These are phyloP conservation scores for Noctuana brunneofusca DNA, from an alignment of 2,888 invertebrate species.

Conservation along the genomic window DNA sequence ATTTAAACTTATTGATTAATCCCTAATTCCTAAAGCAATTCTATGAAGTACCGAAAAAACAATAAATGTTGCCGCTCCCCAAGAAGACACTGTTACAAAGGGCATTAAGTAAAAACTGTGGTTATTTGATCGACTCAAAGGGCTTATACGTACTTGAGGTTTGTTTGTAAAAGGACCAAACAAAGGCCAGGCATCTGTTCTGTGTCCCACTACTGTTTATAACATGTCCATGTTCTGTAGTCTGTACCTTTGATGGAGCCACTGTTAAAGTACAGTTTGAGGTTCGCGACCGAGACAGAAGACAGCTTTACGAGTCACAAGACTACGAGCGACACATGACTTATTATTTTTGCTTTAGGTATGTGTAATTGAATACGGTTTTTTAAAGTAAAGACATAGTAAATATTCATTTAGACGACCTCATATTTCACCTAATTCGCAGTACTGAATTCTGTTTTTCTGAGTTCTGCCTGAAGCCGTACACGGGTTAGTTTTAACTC, in stretches of 20 bases:
- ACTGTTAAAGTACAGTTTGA: background rate
- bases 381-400: too few species aligned
- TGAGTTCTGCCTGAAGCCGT: too few species aligned
- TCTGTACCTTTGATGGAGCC: constrained; percentile 48
- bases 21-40: too few species aligned
- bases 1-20: too few species aligned
- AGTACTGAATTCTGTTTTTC: too few species aligned
- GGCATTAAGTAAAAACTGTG: constrained; percentile 11
- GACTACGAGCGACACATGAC: background rate
- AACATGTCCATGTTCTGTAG: constrained; percentile 53
- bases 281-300: background rate
- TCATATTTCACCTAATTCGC: too few species aligned
- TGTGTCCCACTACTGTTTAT: constrained; percentile 74
- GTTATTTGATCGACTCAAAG: constrained; percentile 45
- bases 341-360: too few species aligned
- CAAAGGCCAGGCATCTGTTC: constrained; percentile 75
- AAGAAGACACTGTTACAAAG: constrained; percentile 17
- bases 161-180: constrained; percentile 69
- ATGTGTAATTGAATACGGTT: too few species aligned
- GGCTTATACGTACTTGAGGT: constrained; percentile 52
- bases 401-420: too few species aligned
- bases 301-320: too few species aligned
- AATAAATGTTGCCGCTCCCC: background rate
- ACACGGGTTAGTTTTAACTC: too few species aligned
- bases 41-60: too few species aligned